These are phyloP conservation scores for Drosophila paulistorum DNA, from an alignment of 1,140 invertebrate genomes.

Conservation along the genomic window DNA sequence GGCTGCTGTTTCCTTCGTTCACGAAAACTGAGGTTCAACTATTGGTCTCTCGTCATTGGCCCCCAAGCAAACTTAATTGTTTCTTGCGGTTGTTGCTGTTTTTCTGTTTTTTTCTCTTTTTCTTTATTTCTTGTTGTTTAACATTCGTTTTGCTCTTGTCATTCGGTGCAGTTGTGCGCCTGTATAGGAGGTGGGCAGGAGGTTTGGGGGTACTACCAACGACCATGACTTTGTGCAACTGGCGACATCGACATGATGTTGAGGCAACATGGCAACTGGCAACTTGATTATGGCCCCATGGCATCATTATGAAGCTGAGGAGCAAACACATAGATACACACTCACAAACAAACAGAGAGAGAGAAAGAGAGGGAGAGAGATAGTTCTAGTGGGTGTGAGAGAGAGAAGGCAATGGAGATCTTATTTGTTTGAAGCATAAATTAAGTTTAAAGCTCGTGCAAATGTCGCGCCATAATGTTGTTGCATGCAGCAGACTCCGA, in stretches of 20 bases:
- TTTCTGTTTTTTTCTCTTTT: slow-evolving; percentile 4
- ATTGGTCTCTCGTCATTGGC: slow-evolving; percentile 5
- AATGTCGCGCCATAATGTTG: slow-evolving; percentile 51
- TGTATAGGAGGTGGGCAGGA: background rate
- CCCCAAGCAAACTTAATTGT: slow-evolving; percentile 38
- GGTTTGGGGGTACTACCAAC: slow-evolving; percentile 2
- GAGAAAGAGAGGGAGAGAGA: slow-evolving; percentile 16
- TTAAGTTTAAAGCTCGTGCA: slow-evolving; percentile 51
- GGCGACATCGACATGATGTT: slow-evolving; percentile 44
- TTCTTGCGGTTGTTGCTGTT: slow-evolving; percentile 38
- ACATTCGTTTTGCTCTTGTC: slow-evolving; percentile 21
- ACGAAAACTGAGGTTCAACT: slow-evolving; percentile 1
- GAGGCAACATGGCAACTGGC: slow-evolving; percentile 34
- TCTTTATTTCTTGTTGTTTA: slow-evolving; percentile 15
- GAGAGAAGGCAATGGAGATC: slow-evolving; percentile 22
- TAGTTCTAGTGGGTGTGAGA: background rate
- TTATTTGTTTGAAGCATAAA: slow-evolving; percentile 61
- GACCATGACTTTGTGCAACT: slow-evolving; percentile 53
- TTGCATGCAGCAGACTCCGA: slow-evolving; percentile 42
- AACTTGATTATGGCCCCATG: slow-evolving; percentile 52
- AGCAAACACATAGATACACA: background rate
- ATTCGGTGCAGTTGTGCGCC: background rate
- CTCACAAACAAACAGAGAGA: background rate
- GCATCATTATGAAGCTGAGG: slow-evolving; percentile 48
- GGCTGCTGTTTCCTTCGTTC: background rate